Base-by-base conservation (phyloP, 2,113 vertebrate genomes). In the Phalacrocorax brasilianus region DNA sequence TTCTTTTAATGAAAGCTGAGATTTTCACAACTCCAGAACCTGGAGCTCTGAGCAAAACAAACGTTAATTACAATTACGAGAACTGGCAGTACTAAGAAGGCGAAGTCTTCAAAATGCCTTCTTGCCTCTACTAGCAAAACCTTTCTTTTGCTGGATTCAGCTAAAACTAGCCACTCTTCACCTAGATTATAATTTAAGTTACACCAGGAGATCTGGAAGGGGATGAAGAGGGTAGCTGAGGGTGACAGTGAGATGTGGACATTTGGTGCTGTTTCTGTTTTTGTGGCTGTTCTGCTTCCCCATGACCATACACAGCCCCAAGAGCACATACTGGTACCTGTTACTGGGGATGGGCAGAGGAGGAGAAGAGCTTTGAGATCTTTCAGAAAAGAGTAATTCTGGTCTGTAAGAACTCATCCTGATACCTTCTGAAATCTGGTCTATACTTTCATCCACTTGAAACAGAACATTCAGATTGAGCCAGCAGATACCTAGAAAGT, bases 1-100 rank as follows among this genome's bases (percentile, higher is more conserved):
- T 93, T 91, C 62, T 95, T 94, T 82, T 89, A 66, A 94, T 88
- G 85, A 83, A 85, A 94, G 71, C 81, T 66, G 81, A 93, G 65
- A 76, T 89, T 94, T 96, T 94, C 84, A 91, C 83, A 85, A 42
- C 15, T 92, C 38, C 52, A 92, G 61, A 71, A 95, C 38, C 35
- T 92, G 80, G 35, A 95, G 61, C 76, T 93, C 44, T 5, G 14
- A 78, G 71, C 44, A 73, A 96, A 95, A 76, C 89, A 85, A 96
- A 85, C 88, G 62, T 74, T 77, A 91, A 94, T 93, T 88, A 52
- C 63, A 82, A 15, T 76, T 75, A 44, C 44, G 38, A 90, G 71
- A 80, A 50, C 45, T 94, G 90, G 78, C 62, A 91, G 58, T 72
- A 45, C 5, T 4, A 53, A 85, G 58, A 68, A 74, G 8, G 28